Evolutionary conservation across 2,113 vertebrate genomes (phyloP).

Genomic region (Brachypteracias leptosomus): DNA sequence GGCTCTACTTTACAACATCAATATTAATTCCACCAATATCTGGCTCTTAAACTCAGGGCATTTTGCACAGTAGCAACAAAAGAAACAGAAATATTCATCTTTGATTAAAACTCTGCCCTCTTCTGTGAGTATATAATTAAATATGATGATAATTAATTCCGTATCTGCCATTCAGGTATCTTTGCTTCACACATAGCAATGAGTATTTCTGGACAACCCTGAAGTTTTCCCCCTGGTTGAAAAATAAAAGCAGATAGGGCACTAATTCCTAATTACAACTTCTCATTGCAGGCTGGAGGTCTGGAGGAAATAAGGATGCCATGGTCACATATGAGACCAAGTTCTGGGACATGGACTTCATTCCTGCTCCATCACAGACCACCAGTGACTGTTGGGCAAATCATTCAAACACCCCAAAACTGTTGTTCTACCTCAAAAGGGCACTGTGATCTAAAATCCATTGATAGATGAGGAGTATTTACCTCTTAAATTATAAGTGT

Average conservation of each 20-base stretch:
- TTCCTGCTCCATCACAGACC: background rate
- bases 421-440: background rate
- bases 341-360: background rate
- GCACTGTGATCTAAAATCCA: background rate
- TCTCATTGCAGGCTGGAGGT: background rate
- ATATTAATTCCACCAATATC: background rate
- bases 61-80: background rate
- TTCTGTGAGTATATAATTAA: background rate
- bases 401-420: background rate
- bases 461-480: background rate
- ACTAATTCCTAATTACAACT: background rate
- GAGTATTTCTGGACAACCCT: background rate
- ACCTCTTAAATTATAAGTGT: background rate
- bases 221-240: background rate
- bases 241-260: background rate
- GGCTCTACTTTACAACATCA: background rate
- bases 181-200: background rate
- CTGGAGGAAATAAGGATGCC: background rate
- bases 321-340: background rate
- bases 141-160: background rate
- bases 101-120: background rate
- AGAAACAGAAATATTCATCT: background rate
- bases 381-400: accelerated
- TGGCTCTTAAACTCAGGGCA: background rate
- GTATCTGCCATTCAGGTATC: background rate